Evolutionary conservation across 1,140 invertebrate genomes (phyloP).

Genomic region (Arion vulgaris): DNA sequence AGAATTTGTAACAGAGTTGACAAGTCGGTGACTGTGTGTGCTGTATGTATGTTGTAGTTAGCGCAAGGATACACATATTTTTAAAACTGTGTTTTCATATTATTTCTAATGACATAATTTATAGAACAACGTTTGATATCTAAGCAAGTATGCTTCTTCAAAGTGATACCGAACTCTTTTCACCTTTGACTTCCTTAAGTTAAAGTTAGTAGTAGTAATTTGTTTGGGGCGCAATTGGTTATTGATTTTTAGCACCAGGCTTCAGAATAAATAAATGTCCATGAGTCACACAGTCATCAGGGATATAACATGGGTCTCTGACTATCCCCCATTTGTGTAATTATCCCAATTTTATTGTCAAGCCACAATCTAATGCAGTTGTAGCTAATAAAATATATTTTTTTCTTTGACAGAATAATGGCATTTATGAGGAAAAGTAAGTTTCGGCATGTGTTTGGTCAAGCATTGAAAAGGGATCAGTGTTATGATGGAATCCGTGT

Average conservation of each 20-base stretch:
- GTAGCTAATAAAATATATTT: background rate
- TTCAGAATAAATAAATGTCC: background rate
- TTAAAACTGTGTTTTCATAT: no score
- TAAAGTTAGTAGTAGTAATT: no score
- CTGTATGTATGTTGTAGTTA: background rate
- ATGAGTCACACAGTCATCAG: background rate
- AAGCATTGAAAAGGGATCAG: conserved; percentile 95
- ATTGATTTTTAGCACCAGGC: background rate
- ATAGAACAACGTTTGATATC: no score
- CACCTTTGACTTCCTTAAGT: no score
- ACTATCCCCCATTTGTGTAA: background rate
- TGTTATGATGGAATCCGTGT: conserved; percentile 99
- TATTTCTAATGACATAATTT: no score
- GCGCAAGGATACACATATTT: no score
- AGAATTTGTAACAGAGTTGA: no score
- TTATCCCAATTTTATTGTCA: no score
- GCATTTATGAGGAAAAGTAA: conserved; percentile 80
- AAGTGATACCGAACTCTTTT: no score
- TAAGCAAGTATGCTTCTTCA: no score
- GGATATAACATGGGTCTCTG: background rate
- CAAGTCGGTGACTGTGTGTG: no score
- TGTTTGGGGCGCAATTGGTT: background rate
- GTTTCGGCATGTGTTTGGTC: conserved; percentile 99
- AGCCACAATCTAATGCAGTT: no score
- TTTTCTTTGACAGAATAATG: conserved; percentile 28